Evolutionary conservation across 2,797 vertebrate genomes (phyloP), one percentile per base, ranked within the genome.

Genomic region (Tachyglossus aculeatus): DNA sequence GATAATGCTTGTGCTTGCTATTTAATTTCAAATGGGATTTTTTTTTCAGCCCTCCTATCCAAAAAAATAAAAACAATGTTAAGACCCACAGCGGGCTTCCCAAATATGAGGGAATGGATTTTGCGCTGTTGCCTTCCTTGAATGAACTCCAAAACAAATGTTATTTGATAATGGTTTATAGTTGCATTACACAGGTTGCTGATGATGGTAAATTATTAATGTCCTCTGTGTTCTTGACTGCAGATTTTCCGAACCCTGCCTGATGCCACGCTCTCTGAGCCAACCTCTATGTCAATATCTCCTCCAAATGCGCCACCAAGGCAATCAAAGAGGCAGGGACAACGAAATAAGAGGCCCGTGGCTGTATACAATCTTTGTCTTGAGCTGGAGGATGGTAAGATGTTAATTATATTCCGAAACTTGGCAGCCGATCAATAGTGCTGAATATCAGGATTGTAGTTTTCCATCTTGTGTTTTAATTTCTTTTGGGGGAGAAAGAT

Each of bases 201-300:
- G 40, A 67, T 88, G 18, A 32, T 13, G 72, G 80, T 78, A 88
- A 88, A 88, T 82, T 88, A 84, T 82, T 83, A 80, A 84, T 82
- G 58, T 83, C 52, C 57, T 88, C 88, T 89, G 38, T 89, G 62
- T 82, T 86, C 67, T 86, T 80, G 64, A 71, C 92, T 91, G 73
- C 92, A 99, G 98, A 98, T 98, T 90, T 99, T 98, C 88, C 92
- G 93, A 90, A 97, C 95, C 70, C 90, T 86, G 84, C 98, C 97
- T 11, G 95, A 95, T 88, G 88, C 88, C 10, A 89, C 92, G 80
- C 86, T 94, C 51, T 63, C 90, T 60, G 94, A 95, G 80, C 84
- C 93, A 67, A 84, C 85, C 67, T 88, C 92, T 63, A 73, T 90
- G 67, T 83, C 91, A 22, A n/a, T 86, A 0, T 92, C 90, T 65